Evolutionary conservation across 2,797 vertebrate species (phyloP).

Genomic region (Pangasius macronema): DNA sequence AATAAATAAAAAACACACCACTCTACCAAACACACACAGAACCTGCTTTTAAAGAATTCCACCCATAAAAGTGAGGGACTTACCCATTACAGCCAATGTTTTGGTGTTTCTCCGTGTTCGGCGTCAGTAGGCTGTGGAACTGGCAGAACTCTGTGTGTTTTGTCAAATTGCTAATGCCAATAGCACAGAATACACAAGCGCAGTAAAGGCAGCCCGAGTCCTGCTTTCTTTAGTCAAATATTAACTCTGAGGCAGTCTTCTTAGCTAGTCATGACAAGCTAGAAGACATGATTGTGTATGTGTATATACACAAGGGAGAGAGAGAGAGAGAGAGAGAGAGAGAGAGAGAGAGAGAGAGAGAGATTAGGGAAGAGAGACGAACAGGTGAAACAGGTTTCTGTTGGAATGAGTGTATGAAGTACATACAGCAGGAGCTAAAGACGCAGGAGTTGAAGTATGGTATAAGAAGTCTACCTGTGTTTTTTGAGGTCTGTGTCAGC

Average conservation of each 20-base stretch:
- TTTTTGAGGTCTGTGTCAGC: neutral
- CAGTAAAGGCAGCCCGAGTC: slow-evolving; percentile 48
- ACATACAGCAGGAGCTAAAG: slow-evolving; percentile 10
- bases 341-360: slow-evolving; percentile 49
- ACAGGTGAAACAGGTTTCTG: slow-evolving; percentile 76
- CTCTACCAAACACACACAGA: neutral
- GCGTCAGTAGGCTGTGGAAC: slow-evolving; percentile 10
- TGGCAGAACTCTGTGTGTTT: slow-evolving; percentile 40
- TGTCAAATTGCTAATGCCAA: slow-evolving; percentile 38
- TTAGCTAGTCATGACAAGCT: slow-evolving; percentile 71
- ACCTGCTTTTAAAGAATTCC: neutral
- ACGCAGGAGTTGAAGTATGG: neutral
- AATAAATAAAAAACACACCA: no score
- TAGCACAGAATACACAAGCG: slow-evolving; percentile 42
- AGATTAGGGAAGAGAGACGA: slow-evolving; percentile 44
- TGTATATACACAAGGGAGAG: slow-evolving; percentile 10
- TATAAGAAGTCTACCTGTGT: neutral
- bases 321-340: slow-evolving; percentile 50
- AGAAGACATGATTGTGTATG: slow-evolving; percentile 60
- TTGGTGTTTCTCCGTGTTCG: slow-evolving; percentile 15
- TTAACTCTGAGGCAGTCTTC: slow-evolving; percentile 72
- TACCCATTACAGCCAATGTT: slow-evolving; percentile 70
- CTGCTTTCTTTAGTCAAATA: slow-evolving; percentile 74
- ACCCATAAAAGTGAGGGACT: slow-evolving; percentile 57
- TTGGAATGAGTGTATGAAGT: slow-evolving; percentile 40